Evolutionary conservation across 35 echinoderm and acorn worm genomes (phyloP), one percentile per base, ranked within the genome.

Genomic region (Stichopus chloronotus): DNA sequence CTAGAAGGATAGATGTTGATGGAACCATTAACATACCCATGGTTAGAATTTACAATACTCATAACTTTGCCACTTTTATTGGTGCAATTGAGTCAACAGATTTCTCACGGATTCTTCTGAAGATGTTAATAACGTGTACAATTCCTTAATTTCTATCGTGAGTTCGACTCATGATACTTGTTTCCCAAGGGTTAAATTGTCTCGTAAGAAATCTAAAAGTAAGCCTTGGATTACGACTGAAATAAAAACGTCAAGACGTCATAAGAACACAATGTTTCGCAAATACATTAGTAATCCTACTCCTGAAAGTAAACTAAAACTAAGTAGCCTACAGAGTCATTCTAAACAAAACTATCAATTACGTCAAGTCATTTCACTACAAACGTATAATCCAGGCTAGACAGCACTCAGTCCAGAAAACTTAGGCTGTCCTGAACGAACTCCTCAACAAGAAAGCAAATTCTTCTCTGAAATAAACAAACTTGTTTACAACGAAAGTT

Each of bases 381-480:
- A 81, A 81, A 43, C 78, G 78, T 80, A 80, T 80, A 43, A 81
- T 81, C 43, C 78, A 81, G 1, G 23, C 19, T 23, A 25, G 43
- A 23, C 23, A 81, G 43, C 5, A 81, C 78, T 81, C 78, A 23
- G 78, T 25, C 19, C 78, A 81, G 78, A 81, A 81, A 81, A 81
- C 78, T 14, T 81, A 5, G 78, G 19, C 78, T 81, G 2, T 81
- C 78, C 78, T 3, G 19, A 81, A 81, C 23, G 43, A 81, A 23
- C 78, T 81, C 10, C 78, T 81, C 14, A 81, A 81, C 78, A 12
- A 52, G 78, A 81, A 81, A 81, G 43, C 2, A 81, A 81, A 81
- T 81, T 81, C 1, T 52, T 2, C 1, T 23, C 19, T 52, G n/a
- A 81, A 11, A 52, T 81, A 9, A 81, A 81, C 5, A 81, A 81